Conservation (phyloP, 2,888 invertebrate species). For the Cheilosia pagana region DNA sequence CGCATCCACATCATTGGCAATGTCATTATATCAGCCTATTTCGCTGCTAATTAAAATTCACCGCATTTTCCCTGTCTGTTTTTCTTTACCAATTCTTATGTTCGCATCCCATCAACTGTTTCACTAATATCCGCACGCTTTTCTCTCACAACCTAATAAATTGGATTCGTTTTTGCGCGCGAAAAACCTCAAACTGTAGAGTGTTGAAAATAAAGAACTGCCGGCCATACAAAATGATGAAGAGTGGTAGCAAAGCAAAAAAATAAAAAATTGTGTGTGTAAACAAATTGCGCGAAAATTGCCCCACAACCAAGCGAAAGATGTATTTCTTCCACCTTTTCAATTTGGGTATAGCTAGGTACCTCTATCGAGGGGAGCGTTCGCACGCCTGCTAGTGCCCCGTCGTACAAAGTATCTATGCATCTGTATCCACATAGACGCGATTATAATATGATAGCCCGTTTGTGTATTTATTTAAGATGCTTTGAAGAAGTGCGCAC, state of each 20-base stretch:
- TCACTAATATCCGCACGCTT: constrained; percentile 56
- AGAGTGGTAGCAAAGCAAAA: constrained; percentile 25
- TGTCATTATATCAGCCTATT: neutral
- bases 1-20: too few relatives aligned
- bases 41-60: neutral
- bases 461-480: constrained; percentile 66
- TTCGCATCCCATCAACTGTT: constrained; percentile 49
- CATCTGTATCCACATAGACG: constrained; percentile 14
- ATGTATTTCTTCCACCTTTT: constrained; percentile 44
- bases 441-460: constrained; percentile 60
- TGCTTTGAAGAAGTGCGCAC: constrained; percentile 74
- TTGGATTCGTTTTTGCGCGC: constrained; percentile 25
- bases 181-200: constrained; percentile 33
- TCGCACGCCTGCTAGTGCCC: constrained; percentile 44
- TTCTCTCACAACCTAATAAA: constrained; percentile 47
- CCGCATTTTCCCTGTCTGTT: neutral
- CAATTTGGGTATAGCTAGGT: neutral
- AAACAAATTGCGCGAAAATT: constrained; percentile 64
- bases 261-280: neutral
- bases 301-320: constrained; percentile 30
- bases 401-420: neutral
- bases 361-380: neutral
- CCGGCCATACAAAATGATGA: constrained; percentile 37
- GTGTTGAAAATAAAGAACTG: constrained; percentile 28
- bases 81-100: constrained; percentile 32